These are phyloP conservation scores for Xerus rutilus DNA, from an alignment of 2,797 vertebrate genomes.

Conservation along the genomic window DNA sequence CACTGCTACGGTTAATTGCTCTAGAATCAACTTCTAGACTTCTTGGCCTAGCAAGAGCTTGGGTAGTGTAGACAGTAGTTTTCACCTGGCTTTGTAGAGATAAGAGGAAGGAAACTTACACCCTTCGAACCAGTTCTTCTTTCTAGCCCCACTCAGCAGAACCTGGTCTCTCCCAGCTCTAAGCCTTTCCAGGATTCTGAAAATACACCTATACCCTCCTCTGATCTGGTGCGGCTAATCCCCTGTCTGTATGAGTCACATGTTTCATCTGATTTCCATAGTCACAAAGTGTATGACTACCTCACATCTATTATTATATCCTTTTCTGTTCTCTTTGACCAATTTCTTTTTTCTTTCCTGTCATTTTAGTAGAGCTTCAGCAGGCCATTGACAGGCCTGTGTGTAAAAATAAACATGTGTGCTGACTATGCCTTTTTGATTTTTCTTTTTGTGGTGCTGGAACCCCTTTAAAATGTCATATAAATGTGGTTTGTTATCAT, in stretches of 20 bases:
- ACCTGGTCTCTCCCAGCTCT: neutral
- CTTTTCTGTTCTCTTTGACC: neutral
- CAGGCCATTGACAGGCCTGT: neutral
- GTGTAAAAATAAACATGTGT: neutral
- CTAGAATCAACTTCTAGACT: neutral
- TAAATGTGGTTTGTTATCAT: neutral
- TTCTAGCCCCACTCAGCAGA: too few species aligned
- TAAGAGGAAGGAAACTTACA: neutral
- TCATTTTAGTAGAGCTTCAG: neutral
- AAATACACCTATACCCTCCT: neutral
- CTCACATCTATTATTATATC: neutral
- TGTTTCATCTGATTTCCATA: neutral
- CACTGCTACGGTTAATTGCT: neutral
- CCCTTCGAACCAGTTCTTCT: neutral
- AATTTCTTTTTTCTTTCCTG: neutral
- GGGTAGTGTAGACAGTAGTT: neutral
- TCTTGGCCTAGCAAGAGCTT: neutral
- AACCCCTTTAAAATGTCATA: neutral
- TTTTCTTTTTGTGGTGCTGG: neutral
- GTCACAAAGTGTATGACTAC: neutral
- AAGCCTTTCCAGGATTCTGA: neutral
- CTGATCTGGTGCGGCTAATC: too few species aligned
- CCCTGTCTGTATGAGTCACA: neutral
- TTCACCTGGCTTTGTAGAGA: neutral
- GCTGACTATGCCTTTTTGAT: neutral